Evolutionary conservation across 2,797 vertebrate genomes (phyloP), one percentile per base, ranked within the genome.

Genomic region (Centropyge bicolor): DNA sequence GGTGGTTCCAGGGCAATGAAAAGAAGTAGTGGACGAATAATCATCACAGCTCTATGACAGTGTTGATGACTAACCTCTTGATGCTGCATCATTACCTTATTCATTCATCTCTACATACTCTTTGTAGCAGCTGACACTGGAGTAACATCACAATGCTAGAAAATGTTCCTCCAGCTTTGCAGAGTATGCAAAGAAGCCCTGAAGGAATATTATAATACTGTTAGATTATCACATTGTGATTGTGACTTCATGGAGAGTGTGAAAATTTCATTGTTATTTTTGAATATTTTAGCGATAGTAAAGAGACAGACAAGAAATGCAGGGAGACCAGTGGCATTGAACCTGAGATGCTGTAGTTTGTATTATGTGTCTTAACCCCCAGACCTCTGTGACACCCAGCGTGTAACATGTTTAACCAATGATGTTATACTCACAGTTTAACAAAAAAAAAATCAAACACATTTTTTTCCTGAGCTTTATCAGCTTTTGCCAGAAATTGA

Each of bases 11-110:
- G 19, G 43, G 54, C 6, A 24, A 46, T 51, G 24, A 40, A 52
- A 56, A 31, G 27, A 56, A 49, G 45, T 20, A 12, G 46, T 59
- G 16, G 46, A 48, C 9, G 31, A 76, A 62, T 61, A 70, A 51
- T 49, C 22, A 68, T 43, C 52, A 12, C 12, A 27, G 8, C 27
- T 52, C 19, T 60, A 27, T 38, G 17, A 54, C 35, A 4, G 16
- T 46, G 13, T 57, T 3, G 14, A 60, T 59, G 27, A 80, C 41
- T 49, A 38, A 45, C 40, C 3, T 40, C 36, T 49, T 52, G 7
- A 41, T 31, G 3, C 13, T 3, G 8, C 54, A 49, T 3, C 16
- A 51, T 65, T 35, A 5, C 20, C 5, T 20, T 7, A 43, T 35
- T 56, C 22, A 51, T 54, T 46, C 5, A 36, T 68, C 45, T 20